Evolutionary conservation across 2,888 invertebrate genomes (phyloP), one percentile per base, ranked within the genome.

Genomic region (Arctia plantaginis): DNA sequence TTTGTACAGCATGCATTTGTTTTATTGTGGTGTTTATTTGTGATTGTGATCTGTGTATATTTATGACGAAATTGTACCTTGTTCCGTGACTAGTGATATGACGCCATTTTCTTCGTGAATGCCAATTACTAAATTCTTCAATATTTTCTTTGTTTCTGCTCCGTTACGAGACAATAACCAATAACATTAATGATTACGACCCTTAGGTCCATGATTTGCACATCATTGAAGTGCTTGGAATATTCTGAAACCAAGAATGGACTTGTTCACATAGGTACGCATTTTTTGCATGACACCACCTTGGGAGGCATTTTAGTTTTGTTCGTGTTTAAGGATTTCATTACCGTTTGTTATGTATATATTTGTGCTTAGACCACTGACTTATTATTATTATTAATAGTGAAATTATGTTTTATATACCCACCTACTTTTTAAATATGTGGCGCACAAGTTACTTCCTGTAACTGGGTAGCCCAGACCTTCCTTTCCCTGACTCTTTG

Each of bases 91-190:
- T 93, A 94, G 94, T 95, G 94, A 94, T 95, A 95, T 94, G 96
- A 96, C 96, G 96, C 96, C 96, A 96, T 96, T 96, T 96, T 96
- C 95, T 96, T 94, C 94, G 93, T 95, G 95, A 94, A 95, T 95
- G 94, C 95, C 95, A 95, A 95, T 95, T 95, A 95, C 90, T 88
- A 92, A 92, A 92, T 92, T 94, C 93, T 93, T 92, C 90, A 91
- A 89, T 93, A 93, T 90, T 93, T 92, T 93, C 93, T 91, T 93
- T 92, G 92, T 92, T 91, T 86, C 87, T 86, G 66, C 78, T 78
- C 70, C 76, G 72, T 75, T 73, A 79, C 76, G 75, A 77, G 83
- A 86, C 76, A 77, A 71, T 81, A 82, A 74, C 66, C 77, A 78
- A 67, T 76, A 73, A 78, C 80, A n/a, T 80, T 77, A 82, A 83